Evolutionary conservation across 2,797 vertebrate species (phyloP), one percentile per base, ranked within the genome.

Genomic region (Diplodus puntazzo): DNA sequence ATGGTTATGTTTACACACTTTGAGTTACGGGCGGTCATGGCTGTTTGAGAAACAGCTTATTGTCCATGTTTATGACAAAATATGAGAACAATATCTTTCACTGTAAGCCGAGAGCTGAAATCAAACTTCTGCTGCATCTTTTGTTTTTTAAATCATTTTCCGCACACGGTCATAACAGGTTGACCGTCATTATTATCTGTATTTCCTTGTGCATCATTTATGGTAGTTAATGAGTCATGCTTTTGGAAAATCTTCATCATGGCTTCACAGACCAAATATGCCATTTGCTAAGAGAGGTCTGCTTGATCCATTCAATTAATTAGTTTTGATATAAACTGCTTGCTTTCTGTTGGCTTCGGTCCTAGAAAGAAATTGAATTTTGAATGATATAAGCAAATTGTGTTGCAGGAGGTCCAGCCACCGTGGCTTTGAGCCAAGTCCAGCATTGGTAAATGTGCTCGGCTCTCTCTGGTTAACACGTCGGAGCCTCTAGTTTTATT

Each of bases 321-420:
- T 94, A 90, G 89, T 88, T 92, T 90, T 92, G 88, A 94, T 93
- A 93, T 93, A 92, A 95, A 94, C 91, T 88, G 86, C 91, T 88
- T 89, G 77, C 89, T 88, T 91, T 94, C 75, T 81, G 77, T 91
- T 94, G 92, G 94, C 95, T 84, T 92, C 85, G 59, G 86, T 94
- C 94, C 94, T 92, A 89, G 86, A 92, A 88, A 92, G 90, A 93
- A 95, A 96, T 94, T 94, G 87, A 92, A 94, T 95, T 95, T 92
- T 93, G 91, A 95, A 92, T 91, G 82, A 93, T 94, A 93, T 93
- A 92, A 95, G 94, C 90, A 82, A 92, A 89, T 94, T 92, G 90
- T 91, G 88, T 83, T 80, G 89, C 85, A 62, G 75, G 79, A 79
- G 82, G 77, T 88, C 81, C 86, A 85, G 83, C 63, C 71, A 58